Percentiles rank a stretch among this genome's conserved stretches.
These are phyloP conservation scores for Luperina testacea DNA, from an alignment of 2,888 invertebrate species.

Conservation along the genomic window DNA sequence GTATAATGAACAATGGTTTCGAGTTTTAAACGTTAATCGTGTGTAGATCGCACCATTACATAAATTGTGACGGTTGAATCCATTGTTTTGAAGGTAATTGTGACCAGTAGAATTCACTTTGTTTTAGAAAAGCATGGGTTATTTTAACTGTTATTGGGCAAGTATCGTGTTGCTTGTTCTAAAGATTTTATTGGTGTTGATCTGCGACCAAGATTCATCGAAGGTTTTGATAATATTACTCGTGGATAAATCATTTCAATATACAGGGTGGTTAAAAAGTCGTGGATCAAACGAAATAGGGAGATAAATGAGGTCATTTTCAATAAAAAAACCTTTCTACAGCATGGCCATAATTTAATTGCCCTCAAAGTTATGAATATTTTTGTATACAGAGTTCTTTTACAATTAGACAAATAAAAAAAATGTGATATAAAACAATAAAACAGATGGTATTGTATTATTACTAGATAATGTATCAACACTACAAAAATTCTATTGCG, in stretches of 20 bases:
- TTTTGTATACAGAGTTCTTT: no score
- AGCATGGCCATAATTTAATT: no score
- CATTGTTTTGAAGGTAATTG: constrained; percentile 16
- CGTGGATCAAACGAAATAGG: no score
- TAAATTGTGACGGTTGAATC: constrained; percentile 6
- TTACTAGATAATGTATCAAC: no score
- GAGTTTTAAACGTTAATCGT: constrained; percentile 3
- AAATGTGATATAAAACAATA: no score
- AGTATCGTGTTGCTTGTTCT: neutral
- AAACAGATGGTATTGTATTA: no score
- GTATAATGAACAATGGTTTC: constrained; percentile 13
- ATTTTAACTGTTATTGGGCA: neutral
- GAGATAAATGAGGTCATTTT: no score
- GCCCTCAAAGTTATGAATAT: no score
- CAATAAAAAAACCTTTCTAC: no score
- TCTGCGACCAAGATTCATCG: neutral
- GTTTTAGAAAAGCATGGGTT: neutral
- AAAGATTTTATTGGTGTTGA: neutral
- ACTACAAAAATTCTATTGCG: no score
- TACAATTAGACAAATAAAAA: no score
- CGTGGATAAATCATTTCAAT: neutral
- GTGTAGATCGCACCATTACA: constrained; percentile 10
- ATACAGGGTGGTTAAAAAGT: no score
- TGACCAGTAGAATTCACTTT: neutral
- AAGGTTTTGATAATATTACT: neutral